Base-by-base conservation (phyloP, 2,888 invertebrate genomes). In the Carterocephalus palaemon region DNA sequence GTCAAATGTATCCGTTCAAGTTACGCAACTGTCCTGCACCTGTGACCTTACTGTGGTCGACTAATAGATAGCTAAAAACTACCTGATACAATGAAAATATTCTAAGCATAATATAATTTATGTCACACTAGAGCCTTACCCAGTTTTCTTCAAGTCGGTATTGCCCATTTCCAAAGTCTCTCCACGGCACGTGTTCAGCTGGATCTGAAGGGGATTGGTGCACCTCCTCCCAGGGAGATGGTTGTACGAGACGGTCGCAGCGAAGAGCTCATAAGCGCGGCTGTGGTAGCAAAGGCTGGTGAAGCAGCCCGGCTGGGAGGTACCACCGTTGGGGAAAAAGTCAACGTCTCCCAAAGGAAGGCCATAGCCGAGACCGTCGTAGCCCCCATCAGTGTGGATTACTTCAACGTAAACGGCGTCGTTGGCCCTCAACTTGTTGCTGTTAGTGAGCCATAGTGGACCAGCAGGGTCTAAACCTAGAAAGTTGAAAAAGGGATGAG, bases 251-350 rank as follows among this genome's bases (percentile, higher is more conserved):
- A 78, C 57, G 0, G 67, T 60, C 1, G 75, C 51, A 2, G 67
- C 70, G 15, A 74, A 77, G 1, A 70, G 39, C 37, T 70, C 56
- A 69, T 69, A 76, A 1, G 77, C 62, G 2, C 72, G 64, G 34
- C 66, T 64, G 49, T 76, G 77, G 43, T 67, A 65, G 49, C 77
- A 78, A 3, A 68, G 5, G 13, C 53, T 54, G n/a, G 63, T 63
- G 1, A 52, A 1, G 22, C 76, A 78, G 0, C 69, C 73, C 2
- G 76, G 75, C 45, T 78, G 75, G 7, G 54, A 55, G 16, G 38
- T 61, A 2, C 90, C 90, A 26, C 83, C 78, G 48, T 90, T 90
- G 6, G 88, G 88, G 75, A 84, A 90, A 65, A 90, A 90, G 61
- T 90, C 90, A 7, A 68, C 88, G 47, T 88, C 73, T 1, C 84